Evolutionary conservation across 1,140 invertebrate species (phyloP).

Genomic region (Pantala flavescens): DNA sequence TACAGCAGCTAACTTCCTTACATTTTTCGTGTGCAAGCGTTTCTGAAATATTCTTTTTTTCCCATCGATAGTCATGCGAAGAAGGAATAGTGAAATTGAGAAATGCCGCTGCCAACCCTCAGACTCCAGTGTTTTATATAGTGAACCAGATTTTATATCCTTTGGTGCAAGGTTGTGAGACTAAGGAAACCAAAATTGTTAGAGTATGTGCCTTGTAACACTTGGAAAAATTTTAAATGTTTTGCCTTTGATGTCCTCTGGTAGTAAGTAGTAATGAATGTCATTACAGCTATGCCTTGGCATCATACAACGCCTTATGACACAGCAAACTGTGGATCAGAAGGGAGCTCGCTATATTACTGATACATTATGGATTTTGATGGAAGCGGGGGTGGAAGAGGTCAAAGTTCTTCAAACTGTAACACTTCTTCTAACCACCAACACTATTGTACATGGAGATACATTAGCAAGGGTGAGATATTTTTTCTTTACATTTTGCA

Average conservation of each 20-base stretch:
- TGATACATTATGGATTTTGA: conserved; percentile 83
- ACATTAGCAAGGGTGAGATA: conserved; percentile 70
- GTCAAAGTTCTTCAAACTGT: conserved; percentile 94
- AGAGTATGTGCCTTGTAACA: conserved; percentile 45
- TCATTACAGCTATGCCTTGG: conserved; percentile 72
- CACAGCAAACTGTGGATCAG: conserved; percentile 70
- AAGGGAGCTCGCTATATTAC: conserved; percentile 87
- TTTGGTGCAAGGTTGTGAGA: conserved; percentile 95
- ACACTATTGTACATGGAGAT: conserved; percentile 85
- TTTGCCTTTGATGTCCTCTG: too few relatives aligned
- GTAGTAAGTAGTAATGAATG: conserved; percentile 18
- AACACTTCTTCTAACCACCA: conserved; percentile 86
- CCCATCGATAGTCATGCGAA: conserved; percentile 72
- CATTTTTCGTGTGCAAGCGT: conserved; percentile 14
- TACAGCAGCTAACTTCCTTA: too few relatives aligned
- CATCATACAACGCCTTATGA: conserved; percentile 78
- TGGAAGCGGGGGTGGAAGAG: conserved; percentile 87
- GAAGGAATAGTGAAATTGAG: conserved; percentile 84
- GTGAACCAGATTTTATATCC: conserved; percentile 93
- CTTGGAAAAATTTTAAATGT: too few relatives aligned
- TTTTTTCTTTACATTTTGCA: conserved; percentile 10
- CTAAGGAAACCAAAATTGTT: conserved; percentile 92
- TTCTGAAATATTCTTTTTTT: neutral
- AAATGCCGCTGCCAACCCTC: conserved; percentile 62
- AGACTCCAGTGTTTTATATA: conserved; percentile 69